Percentiles rank a stretch among this genome's conserved stretches.
Evolutionary conservation across 2,797 vertebrate species (phyloP).

Genomic region (Gouania willdenowi): DNA sequence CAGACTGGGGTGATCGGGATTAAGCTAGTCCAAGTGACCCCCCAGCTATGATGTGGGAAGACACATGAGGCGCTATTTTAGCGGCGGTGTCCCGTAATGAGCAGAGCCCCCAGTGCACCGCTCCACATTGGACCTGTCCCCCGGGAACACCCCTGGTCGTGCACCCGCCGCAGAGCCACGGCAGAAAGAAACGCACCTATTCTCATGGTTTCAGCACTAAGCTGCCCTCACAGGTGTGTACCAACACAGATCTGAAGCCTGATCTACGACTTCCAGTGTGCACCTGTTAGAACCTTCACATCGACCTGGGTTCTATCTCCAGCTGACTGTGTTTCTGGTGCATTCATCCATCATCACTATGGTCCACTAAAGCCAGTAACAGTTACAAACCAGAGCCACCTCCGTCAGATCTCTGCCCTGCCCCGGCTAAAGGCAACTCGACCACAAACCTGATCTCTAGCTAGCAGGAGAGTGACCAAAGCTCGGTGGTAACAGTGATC

Average conservation of each 20-base stretch:
- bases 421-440: slow-evolving; percentile 16
- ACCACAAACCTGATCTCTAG: slow-evolving; percentile 38
- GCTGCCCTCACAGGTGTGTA: slow-evolving; percentile 16
- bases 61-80: slow-evolving; percentile 15
- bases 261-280: slow-evolving; percentile 14
- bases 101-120: slow-evolving; percentile 57
- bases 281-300: not conserved
- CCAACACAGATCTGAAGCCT: slow-evolving; percentile 17
- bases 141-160: slow-evolving; percentile 80
- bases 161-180: slow-evolving; percentile 66
- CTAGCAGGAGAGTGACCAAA: slow-evolving; percentile 48
- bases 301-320: slow-evolving; percentile 3
- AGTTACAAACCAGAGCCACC: not conserved
- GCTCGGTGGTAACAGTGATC: slow-evolving; percentile 31
- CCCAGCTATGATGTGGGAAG: not conserved
- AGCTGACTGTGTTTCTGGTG: slow-evolving; percentile 52
- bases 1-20: slow-evolving; percentile 17
- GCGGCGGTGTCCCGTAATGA: slow-evolving; percentile 40
- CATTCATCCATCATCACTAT: slow-evolving; percentile 64
- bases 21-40: no score
- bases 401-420: no score
- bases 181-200: slow-evolving; percentile 56
- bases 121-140: slow-evolving; percentile 66
- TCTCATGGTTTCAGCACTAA: slow-evolving; percentile 68
- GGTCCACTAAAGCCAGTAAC: slow-evolving; percentile 14